Evolutionary conservation across 1,140 invertebrate genomes (phyloP).

Genomic region (Euglossa dilemma): DNA sequence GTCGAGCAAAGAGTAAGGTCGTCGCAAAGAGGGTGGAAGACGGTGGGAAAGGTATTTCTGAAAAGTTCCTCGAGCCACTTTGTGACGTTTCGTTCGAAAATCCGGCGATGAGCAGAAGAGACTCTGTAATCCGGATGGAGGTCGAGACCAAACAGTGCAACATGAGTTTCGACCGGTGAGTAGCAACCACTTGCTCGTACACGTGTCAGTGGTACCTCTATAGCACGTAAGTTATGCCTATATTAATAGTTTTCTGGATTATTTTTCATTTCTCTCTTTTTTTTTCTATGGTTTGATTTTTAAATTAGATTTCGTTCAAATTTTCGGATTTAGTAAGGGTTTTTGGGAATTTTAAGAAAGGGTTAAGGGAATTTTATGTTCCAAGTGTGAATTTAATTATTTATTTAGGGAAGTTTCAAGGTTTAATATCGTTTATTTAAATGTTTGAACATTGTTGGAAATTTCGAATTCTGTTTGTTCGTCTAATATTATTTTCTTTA

Average conservation of each 20-base stretch:
- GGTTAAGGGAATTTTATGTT: too few relatives aligned
- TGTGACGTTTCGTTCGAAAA: conserved; percentile 31
- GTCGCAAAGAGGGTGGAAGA: conserved; percentile 9
- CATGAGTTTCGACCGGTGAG: conserved; percentile 61
- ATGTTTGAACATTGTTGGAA: too few relatives aligned
- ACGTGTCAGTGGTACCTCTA: conserved; percentile 1
- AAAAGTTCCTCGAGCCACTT: conserved; percentile 9
- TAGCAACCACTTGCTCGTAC: conserved; percentile 13
- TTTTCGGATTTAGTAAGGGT: too few relatives aligned
- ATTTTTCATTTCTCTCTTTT: not conserved
- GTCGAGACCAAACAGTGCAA: conserved; percentile 16
- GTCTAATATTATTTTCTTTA: too few relatives aligned
- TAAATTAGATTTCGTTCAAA: too few relatives aligned
- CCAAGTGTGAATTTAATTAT: too few relatives aligned
- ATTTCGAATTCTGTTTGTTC: too few relatives aligned
- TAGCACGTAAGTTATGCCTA: not conserved
- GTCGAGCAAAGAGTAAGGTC: not conserved
- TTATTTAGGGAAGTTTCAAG: too few relatives aligned
- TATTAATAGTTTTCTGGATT: not conserved
- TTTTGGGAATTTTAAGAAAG: too few relatives aligned
- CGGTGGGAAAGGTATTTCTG: conserved; percentile 3
- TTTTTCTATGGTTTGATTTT: not conserved
- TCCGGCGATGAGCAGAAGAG: not conserved
- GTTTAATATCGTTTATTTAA: too few relatives aligned
- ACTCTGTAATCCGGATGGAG: conserved; percentile 1